Base-by-base conservation (phyloP, 2,888 invertebrate genomes). In the Caenorhabditis sp. region DNA sequence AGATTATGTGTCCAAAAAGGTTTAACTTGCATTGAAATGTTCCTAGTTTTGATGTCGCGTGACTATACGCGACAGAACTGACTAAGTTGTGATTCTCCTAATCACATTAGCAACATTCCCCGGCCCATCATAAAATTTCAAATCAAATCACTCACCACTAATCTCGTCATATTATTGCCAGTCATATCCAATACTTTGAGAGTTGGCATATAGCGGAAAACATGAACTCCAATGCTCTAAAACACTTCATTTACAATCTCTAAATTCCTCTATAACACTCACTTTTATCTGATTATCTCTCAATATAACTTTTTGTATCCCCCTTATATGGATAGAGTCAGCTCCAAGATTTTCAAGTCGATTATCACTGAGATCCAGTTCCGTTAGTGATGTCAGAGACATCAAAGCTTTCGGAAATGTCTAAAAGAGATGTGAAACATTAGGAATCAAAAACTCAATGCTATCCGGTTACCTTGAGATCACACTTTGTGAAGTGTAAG, bases 201-300 rank as follows among this genome's bases (percentile, higher is more conserved):
- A 5, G 44, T 68, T 5, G 85, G 86, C 84, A 86, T 82, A 44
- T 82, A 86, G 2, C 86, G 82, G 22, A 86, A 80, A 19, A 82
- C 80, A 63, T 86, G 80, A 24, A 83, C 77, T 6, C 82, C 82
- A 44, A 86, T 73, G 28, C 24, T 64, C 86, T 86, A n/a, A 59
- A 82, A 81, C n/a, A n/a, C n/a, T n/a, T 19, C 16, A 22, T 19
- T 38, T n/a, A 26, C n/a, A 1, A 6, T 19, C 19, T 47, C 19
- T 7, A 5, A 19, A 19, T 49, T 8, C 5, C 10, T 31, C 19
- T 19, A 16, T 28, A 35, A 28, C 26, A 2, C 59, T 47, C 28
- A 74, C 75, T 44, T 49, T 54, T 19, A 77, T 77, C 51, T 38
- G 22, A 31, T 75, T 81, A n/a, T 84, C 59, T 31, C 63, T 73